Evolutionary conservation across 2,888 invertebrate species (phyloP).

Genomic region (Scaptomyza parva): DNA sequence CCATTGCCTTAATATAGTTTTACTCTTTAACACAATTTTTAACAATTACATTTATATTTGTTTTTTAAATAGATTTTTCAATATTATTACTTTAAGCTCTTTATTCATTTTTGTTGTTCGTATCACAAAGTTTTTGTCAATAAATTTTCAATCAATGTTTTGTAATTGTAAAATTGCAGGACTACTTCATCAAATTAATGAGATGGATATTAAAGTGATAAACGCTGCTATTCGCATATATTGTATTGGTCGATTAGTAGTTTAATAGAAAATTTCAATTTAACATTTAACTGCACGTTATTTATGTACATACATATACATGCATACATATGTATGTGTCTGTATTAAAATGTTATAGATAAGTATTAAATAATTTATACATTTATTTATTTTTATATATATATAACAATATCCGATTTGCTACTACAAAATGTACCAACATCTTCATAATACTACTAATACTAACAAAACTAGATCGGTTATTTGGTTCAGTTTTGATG

Average conservation of each 20-base stretch:
- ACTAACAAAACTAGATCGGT: conserved; percentile 2
- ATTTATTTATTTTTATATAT: conserved; percentile 36
- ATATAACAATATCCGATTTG: conserved; percentile 29
- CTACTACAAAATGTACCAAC: conserved; percentile 49
- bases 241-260: conserved; percentile 78
- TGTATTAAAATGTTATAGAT: conserved; percentile 32
- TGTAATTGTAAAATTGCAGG: conserved; percentile 82
- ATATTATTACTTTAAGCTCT: background rate
- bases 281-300: conserved; percentile 69
- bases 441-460: conserved; percentile 1
- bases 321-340: conserved; percentile 27
- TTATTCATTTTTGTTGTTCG: background rate
- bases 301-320: conserved; percentile 25
- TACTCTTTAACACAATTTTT: background rate
- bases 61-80: background rate
- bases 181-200: conserved; percentile 85
- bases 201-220: conserved; percentile 85
- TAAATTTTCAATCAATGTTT: conserved; percentile 58
- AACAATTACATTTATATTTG: background rate
- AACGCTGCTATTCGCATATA: conserved; percentile 69
- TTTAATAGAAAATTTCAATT: conserved; percentile 61
- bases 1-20: background rate
- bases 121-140: conserved; percentile 32
- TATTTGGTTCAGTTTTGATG: conserved; percentile 29
- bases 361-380: conserved; percentile 35